phyloP scores from a whole-genome alignment of 2,797 vertebrate genomes.

The Pangasius djambal region DNA sequence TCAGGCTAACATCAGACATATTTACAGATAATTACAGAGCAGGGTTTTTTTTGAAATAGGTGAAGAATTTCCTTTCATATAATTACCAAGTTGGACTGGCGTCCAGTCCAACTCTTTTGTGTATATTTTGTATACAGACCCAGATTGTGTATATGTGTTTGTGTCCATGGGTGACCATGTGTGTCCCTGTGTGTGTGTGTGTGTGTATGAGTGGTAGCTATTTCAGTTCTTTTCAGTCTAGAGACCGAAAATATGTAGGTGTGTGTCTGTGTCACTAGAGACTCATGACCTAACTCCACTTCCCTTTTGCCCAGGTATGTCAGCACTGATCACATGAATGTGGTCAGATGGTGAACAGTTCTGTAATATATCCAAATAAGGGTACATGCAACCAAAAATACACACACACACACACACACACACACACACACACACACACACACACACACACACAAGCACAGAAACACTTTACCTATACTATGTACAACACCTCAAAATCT shows the following conservation, averaged over 20 bases:
- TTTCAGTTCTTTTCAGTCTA: conserved; percentile 54
- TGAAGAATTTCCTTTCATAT: background rate
- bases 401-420: conserved; percentile 3
- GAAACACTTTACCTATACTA: background rate
- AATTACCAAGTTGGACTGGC: background rate
- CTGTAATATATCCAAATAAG: conserved; percentile 50
- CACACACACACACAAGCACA: background rate
- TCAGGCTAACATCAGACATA: background rate
- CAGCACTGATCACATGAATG: conserved; percentile 39
- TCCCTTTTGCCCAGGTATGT: conserved; percentile 55
- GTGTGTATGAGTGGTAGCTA: conserved; percentile 32
- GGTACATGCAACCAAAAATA: background rate
- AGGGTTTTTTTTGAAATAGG: background rate
- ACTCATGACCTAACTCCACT: conserved; percentile 52
- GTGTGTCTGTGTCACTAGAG: conserved; percentile 46
- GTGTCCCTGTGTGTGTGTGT: background rate
- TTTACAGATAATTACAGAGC: background rate
- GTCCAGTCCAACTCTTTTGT: background rate
- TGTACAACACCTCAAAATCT: background rate
- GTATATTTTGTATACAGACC: too few relatives aligned
- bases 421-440: background rate
- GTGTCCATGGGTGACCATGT: background rate
- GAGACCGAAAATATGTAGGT: conserved; percentile 58
- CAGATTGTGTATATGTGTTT: background rate
- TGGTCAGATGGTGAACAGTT: conserved; percentile 44